These are phyloP conservation scores for Bovichtus diacanthus DNA, from an alignment of 2,797 vertebrate genomes.

Conservation along the genomic window DNA sequence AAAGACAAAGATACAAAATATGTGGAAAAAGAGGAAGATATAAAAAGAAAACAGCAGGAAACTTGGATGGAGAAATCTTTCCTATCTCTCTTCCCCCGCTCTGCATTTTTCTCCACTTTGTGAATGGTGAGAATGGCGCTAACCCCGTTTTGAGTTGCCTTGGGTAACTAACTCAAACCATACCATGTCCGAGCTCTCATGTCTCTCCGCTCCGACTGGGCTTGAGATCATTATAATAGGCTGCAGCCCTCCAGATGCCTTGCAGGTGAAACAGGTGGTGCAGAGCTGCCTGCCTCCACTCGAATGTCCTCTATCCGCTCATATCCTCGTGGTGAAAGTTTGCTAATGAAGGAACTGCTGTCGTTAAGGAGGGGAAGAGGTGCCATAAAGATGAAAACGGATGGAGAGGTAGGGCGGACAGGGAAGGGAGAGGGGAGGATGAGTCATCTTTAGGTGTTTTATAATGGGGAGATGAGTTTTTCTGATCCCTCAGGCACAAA, in stretches of 20 bases:
- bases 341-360: constrained; percentile 59
- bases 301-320: constrained; percentile 46
- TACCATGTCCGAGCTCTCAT: constrained; percentile 52
- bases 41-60: constrained; percentile 60
- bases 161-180: constrained; percentile 70
- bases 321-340: constrained; percentile 48
- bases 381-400: constrained; percentile 54
- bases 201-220: constrained; percentile 19
- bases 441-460: constrained; percentile 62
- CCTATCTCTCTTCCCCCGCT: constrained; percentile 31
- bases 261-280: constrained; percentile 75
- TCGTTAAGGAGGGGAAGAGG: constrained; percentile 48
- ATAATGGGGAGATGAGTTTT: constrained; percentile 27
- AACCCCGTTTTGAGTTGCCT: constrained; percentile 36
- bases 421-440: constrained; percentile 43
- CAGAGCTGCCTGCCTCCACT: constrained; percentile 7
- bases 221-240: constrained; percentile 60
- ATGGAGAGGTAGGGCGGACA: not conserved
- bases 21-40: constrained; percentile 25
- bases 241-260: constrained; percentile 63
- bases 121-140: constrained; percentile 47
- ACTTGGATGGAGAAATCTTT: constrained; percentile 55
- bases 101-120: constrained; percentile 43
- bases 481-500: constrained; percentile 25
- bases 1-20: constrained; percentile 31